Evolutionary conservation across 92 coral and sea anemone species (phyloP).

Genomic region (Palythoa grandis): DNA sequence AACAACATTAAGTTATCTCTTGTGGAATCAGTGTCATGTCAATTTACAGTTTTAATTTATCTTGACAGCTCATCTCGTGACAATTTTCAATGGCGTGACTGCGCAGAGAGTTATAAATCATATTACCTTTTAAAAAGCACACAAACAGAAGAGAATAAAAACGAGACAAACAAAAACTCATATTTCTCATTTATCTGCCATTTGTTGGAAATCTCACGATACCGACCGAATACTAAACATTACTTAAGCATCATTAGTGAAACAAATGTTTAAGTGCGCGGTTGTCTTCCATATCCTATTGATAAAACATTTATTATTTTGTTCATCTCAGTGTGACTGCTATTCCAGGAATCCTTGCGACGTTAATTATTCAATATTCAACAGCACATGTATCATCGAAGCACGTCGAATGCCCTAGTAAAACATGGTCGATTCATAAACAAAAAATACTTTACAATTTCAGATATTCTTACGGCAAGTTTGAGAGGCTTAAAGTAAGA

Average conservation of each 20-base stretch:
- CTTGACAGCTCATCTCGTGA: conserved; percentile 8
- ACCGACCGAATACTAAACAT: too few relatives aligned
- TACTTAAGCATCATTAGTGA: too few relatives aligned
- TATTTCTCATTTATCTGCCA: too few relatives aligned
- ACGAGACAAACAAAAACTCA: too few relatives aligned
- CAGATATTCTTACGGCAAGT: background rate
- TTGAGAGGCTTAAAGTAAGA: background rate
- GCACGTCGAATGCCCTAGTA: background rate
- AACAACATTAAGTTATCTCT: conserved; percentile 8
- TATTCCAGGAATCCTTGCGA: conserved; percentile 13
- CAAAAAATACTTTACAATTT: background rate
- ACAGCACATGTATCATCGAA: background rate
- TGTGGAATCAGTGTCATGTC: conserved; percentile 23
- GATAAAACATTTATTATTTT: background rate
- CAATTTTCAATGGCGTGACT: conserved; percentile 13
- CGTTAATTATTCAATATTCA: background rate
- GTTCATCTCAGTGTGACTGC: background rate
- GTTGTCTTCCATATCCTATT: background rate
- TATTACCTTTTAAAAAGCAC: background rate
- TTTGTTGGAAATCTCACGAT: too few relatives aligned
- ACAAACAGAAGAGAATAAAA: background rate
- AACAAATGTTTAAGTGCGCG: background rate
- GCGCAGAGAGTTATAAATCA: background rate
- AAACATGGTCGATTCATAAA: background rate
- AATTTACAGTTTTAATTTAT: background rate